phyloP scores from a whole-genome alignment of 2,113 vertebrate species.

The Peromyscus leucopus region DNA sequence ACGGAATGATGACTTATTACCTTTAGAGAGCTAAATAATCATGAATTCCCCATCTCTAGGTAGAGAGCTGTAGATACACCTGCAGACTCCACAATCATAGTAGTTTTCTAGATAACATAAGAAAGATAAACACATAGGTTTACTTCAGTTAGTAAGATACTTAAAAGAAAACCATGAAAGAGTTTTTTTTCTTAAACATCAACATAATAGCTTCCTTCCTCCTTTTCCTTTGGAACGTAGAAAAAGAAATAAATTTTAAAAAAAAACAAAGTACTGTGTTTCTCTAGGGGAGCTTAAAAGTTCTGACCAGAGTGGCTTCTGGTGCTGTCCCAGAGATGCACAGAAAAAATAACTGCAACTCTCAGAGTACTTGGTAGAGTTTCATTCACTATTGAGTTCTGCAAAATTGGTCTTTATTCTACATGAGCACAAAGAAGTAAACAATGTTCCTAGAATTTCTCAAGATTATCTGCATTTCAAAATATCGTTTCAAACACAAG shows the following conservation, averaged over 20 bases:
- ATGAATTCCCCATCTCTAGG: slow-evolving; percentile 56
- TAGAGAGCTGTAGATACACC: slow-evolving; percentile 28
- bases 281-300: slow-evolving; percentile 63
- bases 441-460: slow-evolving; percentile 19
- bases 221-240: slow-evolving; percentile 5
- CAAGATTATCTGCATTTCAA: slow-evolving; percentile 47
- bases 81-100: slow-evolving; percentile 63
- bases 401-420: slow-evolving; percentile 20
- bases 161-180: slow-evolving; percentile 4
- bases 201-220: background rate
- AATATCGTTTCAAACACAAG: background rate
- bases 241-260: slow-evolving; percentile 43
- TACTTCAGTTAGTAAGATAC: slow-evolving; percentile 45
- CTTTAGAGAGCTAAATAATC: slow-evolving; percentile 78
- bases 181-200: slow-evolving; percentile 48
- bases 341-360: slow-evolving; percentile 70
- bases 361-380: slow-evolving; percentile 52
- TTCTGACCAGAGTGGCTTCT: slow-evolving; percentile 49
- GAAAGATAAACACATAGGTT: background rate
- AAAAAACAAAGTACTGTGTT: slow-evolving; percentile 41
- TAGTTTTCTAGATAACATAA: slow-evolving; percentile 54
- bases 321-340: slow-evolving; percentile 56
- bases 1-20: slow-evolving; percentile 57
- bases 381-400: slow-evolving; percentile 67
- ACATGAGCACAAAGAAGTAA: slow-evolving; percentile 12